A percentile compares a stretch with the other conserved stretches of the same genome.
phyloP scores from a whole-genome alignment of 2,888 invertebrate genomes.

The Cataglyphis altisquamis region DNA sequence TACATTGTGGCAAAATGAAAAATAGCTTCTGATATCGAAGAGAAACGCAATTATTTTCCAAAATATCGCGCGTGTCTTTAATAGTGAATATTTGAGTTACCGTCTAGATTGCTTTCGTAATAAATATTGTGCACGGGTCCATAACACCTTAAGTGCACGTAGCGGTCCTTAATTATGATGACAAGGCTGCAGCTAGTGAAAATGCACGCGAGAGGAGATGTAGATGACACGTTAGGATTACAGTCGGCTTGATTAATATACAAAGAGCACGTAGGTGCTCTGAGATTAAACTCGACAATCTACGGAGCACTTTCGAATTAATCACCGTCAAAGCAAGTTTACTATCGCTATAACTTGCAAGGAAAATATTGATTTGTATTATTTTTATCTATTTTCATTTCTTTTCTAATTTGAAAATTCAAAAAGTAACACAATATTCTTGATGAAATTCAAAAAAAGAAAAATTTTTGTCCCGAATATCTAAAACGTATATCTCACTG shows the following conservation, averaged over 20 bases:
- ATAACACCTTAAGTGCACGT: constrained; percentile 47
- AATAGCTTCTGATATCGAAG: constrained; percentile 34
- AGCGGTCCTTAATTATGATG: constrained; percentile 52
- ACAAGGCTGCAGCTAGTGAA: constrained; percentile 47
- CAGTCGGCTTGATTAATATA: constrained; percentile 51
- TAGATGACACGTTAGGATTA: constrained; percentile 55
- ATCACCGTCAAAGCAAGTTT: constrained; percentile 46
- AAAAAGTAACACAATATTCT: background rate
- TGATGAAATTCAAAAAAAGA: background rate
- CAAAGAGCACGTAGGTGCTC: constrained; percentile 36
- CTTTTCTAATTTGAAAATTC: background rate
- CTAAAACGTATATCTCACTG: background rate
- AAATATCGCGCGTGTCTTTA: constrained; percentile 25
- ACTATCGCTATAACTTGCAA: background rate
- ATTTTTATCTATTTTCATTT: constrained; percentile 1
- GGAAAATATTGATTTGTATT: background rate
- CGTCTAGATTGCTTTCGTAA: constrained; percentile 21
- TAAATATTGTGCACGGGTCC: constrained; percentile 38
- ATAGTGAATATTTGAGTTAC: constrained; percentile 39
- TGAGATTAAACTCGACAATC: constrained; percentile 35
- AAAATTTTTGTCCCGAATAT: background rate
- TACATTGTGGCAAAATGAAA: constrained; percentile 41
- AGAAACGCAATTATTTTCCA: constrained; percentile 23
- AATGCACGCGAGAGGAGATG: constrained; percentile 52
- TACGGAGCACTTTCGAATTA: constrained; percentile 39